Evolutionary conservation across 2,113 vertebrate genomes (phyloP).

Genomic region (Ammospiza caudacuta): DNA sequence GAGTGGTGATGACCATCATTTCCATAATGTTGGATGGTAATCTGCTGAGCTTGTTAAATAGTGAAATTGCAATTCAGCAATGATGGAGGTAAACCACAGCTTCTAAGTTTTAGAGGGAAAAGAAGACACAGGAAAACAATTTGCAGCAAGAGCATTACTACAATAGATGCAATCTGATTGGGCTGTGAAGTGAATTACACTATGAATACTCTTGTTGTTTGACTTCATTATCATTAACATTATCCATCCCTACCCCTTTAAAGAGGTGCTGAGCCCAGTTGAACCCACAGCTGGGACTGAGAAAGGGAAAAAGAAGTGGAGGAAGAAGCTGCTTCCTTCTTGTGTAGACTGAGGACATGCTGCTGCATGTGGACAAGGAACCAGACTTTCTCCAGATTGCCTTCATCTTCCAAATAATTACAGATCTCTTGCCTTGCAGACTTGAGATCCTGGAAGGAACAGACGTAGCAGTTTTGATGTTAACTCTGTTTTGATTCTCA

Average conservation of each 20-base stretch:
- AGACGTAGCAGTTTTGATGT: neutral
- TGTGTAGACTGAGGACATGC: neutral
- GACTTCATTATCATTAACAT: neutral
- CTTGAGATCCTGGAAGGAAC: neutral
- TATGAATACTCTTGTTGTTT: neutral
- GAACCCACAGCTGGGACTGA: no score
- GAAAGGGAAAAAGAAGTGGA: no score
- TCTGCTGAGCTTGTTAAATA: neutral
- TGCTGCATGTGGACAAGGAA: neutral
- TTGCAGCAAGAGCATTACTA: neutral
- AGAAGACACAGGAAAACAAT: neutral
- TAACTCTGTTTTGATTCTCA: neutral
- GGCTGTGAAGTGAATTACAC: neutral
- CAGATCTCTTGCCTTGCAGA: neutral
- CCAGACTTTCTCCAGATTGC: neutral
- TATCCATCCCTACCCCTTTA: no score
- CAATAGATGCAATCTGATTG: neutral
- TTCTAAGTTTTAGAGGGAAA: neutral
- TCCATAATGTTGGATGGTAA: neutral
- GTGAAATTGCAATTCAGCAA: neutral
- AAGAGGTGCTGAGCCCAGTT: no score
- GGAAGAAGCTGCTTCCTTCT: no score
- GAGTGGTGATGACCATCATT: neutral
- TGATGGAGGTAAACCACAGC: neutral
- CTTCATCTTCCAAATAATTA: neutral